Evolutionary conservation across 2,888 invertebrate genomes (phyloP), one percentile per base, ranked within the genome.

Genomic region (Bombyx huttoni): DNA sequence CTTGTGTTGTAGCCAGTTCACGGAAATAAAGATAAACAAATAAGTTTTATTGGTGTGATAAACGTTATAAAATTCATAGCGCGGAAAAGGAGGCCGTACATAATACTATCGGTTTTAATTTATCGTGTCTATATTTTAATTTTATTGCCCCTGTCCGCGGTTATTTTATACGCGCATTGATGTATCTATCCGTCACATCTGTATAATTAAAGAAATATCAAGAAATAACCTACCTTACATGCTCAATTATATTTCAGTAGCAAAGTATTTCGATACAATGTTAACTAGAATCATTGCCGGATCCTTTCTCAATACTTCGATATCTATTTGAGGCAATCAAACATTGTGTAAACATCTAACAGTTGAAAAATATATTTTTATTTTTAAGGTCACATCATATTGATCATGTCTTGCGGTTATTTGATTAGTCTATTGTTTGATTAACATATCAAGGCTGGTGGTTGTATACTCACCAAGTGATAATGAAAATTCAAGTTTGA

Each of bases 401-500:
- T 84, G 83, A 83, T 83, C 77, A 73, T 78, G 75, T 75, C 68
- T 78, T 78, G 75, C 70, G 74, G 76, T 72, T 81, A 73, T 82
- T 84, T 86, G 85, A 79, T 83, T 75, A 72, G 79, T 68, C 83
- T 81, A 84, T 87, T 87, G 87, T 88, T 88, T 87, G 87, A 80
- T 77, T 81, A 85, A 85, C 78, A 79, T 86, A 88, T 88, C 85
- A 88, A 88, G 87, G 87, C 80, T 87, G 75, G 67, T 75, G 78
- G 79, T 78, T 78, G 79, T 80, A 86, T 82, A 85, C 81, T 78
- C 72, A 76, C 75, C 75, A 85, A 80, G 88, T 87, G 88, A 88
- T 87, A 88, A 88, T 88, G 85, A 87, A 88, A 87, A 83, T 85
- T 86, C 87, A 88, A 87, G 88, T 88, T 87, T 86, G 81, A 81